These are phyloP conservation scores for Brachionus paranguensis DNA, from an alignment of 1,140 invertebrate genomes.

Conservation along the genomic window DNA sequence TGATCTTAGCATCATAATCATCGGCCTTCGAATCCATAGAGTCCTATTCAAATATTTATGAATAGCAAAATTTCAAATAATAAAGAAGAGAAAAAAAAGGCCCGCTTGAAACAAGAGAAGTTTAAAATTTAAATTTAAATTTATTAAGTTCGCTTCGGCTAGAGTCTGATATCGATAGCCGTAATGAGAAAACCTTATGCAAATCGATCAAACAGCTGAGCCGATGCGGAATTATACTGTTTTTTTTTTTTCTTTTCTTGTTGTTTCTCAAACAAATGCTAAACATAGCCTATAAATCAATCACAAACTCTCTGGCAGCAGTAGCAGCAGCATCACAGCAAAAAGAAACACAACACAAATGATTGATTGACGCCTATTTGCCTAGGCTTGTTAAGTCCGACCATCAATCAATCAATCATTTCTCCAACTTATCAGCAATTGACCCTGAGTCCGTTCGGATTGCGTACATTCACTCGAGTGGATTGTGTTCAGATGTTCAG, in stretches of 20 bases:
- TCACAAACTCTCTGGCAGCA: neutral
- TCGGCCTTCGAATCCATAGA: neutral
- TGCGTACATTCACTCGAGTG: neutral
- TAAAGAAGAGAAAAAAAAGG: neutral
- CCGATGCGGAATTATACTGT: conserved; percentile 9
- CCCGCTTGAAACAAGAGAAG: conserved; percentile 3
- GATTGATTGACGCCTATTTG: neutral
- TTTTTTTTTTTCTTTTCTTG: too few species aligned
- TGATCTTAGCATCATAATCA: neutral
- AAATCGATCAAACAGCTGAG: neutral
- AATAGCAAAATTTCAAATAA: neutral
- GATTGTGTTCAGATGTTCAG: conserved; percentile 2
- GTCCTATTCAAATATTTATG: neutral
- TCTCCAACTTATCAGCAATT: conserved; percentile 18
- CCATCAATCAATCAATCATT: conserved; percentile 23
- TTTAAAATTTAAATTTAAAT: conserved; percentile 20
- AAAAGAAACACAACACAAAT: neutral
- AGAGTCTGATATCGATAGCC: neutral
- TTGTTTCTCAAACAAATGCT: conserved; percentile 13
- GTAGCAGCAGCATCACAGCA: neutral
- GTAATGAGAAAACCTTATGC: conserved; percentile 16
- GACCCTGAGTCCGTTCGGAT: neutral
- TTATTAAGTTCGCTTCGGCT: neutral
- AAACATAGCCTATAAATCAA: conserved; percentile 11
- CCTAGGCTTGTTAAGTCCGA: neutral